Evolutionary conservation across 2,888 invertebrate species (phyloP).

Genomic region (Notodromas monacha): DNA sequence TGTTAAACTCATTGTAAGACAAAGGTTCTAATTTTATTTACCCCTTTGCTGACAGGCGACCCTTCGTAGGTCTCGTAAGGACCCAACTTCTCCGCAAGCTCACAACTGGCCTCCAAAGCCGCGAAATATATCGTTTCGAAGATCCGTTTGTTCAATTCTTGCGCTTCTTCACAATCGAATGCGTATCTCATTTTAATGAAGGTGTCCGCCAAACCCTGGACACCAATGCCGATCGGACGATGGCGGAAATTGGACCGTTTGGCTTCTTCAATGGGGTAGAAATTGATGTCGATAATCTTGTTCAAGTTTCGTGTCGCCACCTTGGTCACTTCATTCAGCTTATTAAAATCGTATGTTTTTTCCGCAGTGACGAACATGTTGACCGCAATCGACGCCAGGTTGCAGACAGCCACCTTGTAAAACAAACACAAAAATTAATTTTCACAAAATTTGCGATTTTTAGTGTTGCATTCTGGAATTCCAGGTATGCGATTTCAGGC

Average conservation of each 20-base stretch:
- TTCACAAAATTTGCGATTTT: conserved; percentile 2
- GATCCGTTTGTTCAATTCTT: conserved; percentile 59
- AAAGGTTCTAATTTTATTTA: no score
- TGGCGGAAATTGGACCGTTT: conserved; percentile 41
- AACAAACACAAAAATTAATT: conserved; percentile 8
- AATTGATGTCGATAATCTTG: conserved; percentile 84
- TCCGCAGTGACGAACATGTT: conserved; percentile 61
- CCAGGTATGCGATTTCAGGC: no score
- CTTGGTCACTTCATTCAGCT: conserved; percentile 56
- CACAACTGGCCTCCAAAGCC: conserved; percentile 82
- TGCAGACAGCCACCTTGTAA: conserved; percentile 55
- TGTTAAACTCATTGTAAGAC: no score
- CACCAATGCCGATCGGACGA: conserved; percentile 43
- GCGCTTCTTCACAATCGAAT: conserved; percentile 60
- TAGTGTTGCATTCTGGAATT: no score
- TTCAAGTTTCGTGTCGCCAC: conserved; percentile 65
- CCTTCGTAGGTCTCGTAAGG: conserved; percentile 70
- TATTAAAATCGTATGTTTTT: conserved; percentile 50
- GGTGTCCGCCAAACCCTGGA: conserved; percentile 88
- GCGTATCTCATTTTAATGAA: conserved; percentile 72
- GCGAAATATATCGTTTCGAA: conserved; percentile 94
- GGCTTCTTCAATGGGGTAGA: conserved; percentile 62
- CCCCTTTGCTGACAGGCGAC: conserved; percentile 67
- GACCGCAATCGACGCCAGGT: conserved; percentile 80
- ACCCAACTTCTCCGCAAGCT: conserved; percentile 50